These are phyloP conservation scores for Drosophila repletoides DNA, from an alignment of 1,140 invertebrate species.

Conservation along the genomic window DNA sequence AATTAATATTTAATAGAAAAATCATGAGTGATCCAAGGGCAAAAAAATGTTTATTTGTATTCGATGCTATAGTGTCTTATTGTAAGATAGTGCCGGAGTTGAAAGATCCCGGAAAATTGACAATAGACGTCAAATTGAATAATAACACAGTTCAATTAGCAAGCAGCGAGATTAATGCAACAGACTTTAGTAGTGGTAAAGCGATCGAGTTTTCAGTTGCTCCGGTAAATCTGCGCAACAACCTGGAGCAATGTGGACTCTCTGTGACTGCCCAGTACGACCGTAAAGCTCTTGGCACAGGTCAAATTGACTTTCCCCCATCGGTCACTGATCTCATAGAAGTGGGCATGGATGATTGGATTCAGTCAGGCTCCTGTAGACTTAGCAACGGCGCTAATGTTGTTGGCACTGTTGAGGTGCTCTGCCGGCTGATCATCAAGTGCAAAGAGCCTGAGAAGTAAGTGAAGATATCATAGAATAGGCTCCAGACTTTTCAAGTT, in stretches of 20 bases:
- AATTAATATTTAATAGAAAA: too few relatives aligned
- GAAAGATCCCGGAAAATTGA: background rate
- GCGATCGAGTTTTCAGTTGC: background rate
- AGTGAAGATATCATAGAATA: background rate
- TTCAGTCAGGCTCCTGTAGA: conserved; percentile 15
- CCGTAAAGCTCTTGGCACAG: conserved; percentile 15
- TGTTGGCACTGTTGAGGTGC: conserved; percentile 36
- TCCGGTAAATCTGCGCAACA: conserved; percentile 13
- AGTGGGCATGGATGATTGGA: conserved; percentile 32
- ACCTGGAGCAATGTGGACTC: conserved; percentile 38
- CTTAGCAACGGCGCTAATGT: background rate
- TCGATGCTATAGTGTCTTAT: too few relatives aligned
- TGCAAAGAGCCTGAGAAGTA: conserved; percentile 25
- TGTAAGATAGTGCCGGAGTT: too few relatives aligned
- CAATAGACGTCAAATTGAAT: conserved; percentile 21
- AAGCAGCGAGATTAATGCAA: conserved; percentile 39
- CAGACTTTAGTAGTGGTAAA: conserved; percentile 19
- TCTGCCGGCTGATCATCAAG: conserved; percentile 37
- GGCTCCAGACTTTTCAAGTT: background rate
- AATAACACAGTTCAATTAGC: conserved; percentile 1
- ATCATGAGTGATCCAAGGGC: too few relatives aligned
- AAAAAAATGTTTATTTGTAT: too few relatives aligned
- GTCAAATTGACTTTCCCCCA: conserved; percentile 23
- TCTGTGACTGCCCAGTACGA: conserved; percentile 26
- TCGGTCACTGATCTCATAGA: conserved; percentile 22